Base-by-base conservation (phyloP, 2,113 vertebrate genomes). In the Corythoichthys haematopterus region DNA sequence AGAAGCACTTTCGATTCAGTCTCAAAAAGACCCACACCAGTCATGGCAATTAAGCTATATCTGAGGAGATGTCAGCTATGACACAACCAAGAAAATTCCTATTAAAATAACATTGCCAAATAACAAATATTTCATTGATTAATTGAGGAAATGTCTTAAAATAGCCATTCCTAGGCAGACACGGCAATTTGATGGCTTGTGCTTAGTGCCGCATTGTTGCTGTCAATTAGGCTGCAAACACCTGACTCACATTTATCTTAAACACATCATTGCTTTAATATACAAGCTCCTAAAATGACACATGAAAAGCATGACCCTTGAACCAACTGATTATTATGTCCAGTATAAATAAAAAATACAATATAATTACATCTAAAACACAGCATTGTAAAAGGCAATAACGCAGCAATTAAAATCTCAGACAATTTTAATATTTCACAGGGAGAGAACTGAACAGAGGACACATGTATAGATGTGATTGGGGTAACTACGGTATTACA, bases 301-400 rank as follows among this genome's bases (percentile, higher is more conserved):
- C 51, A 71, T 84, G 83, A 89, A 86, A 87, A 84, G 77, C 85
- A 86, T 88, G 90, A 91, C 90, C 91, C 90, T 82, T 64, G 75
- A 86, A 89, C 82, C 84, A 87, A 90, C 80, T 72, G 84, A 88
- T 80, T 86, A 81, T 83, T 82, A 91, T 80, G 76, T 46, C 43
- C 60, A 62, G 37, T 86, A 83, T 76, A 92, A 91, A 91, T 90
- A 90, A 89, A 89, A 92, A 90, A 89, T 86, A 91, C 88, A 88
- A 82, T 85, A 88, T 88, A 86, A 86, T 89, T 89, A 90, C 90
- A 91, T 89, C 90, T 86, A 91, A 89, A 90, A 91, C 88, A 91
- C 89, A 90, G 88, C 88, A 86, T 91, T 90, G 86, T 88, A 90
- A 91, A 91, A 92, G 86, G 88, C 90, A 90, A 91, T 86, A 88